phyloP scores from a whole-genome alignment of 2,113 vertebrate species.

The Chiloscyllium plagiosum region DNA sequence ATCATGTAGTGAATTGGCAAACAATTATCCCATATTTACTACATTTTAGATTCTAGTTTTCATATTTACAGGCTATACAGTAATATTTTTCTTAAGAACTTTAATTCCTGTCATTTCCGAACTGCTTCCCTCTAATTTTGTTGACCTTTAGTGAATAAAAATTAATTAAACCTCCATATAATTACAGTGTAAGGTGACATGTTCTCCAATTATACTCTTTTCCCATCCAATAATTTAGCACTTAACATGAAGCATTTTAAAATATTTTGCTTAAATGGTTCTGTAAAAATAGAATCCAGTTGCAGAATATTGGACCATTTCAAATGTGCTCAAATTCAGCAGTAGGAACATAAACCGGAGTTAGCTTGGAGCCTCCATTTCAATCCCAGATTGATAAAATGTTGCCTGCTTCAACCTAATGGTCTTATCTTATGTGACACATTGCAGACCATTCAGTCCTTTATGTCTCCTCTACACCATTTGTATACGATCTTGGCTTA shows the following conservation, averaged over 20 bases:
- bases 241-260: not conserved
- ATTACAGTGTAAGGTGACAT: conserved; percentile 21
- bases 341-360: not conserved
- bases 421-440: too few species aligned
- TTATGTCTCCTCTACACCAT: too few species aligned
- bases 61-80: not conserved
- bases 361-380: too few species aligned
- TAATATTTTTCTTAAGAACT: not conserved
- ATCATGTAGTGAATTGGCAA: not conserved
- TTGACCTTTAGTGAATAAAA: not conserved
- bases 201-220: not conserved
- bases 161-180: conserved; percentile 20
- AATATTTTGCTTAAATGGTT: not conserved
- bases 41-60: not conserved
- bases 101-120: not conserved
- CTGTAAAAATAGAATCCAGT: not conserved
- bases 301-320: not conserved
- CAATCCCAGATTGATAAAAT: too few species aligned
- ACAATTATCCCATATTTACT: not conserved
- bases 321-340: not conserved
- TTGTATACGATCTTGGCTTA: too few species aligned
- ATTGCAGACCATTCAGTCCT: too few species aligned
- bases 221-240: not conserved
- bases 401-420: too few species aligned
- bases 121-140: not conserved